Evolutionary conservation across 2,113 vertebrate genomes (phyloP), one percentile per base, ranked within the genome.

Genomic region (Piprites chloris): DNA sequence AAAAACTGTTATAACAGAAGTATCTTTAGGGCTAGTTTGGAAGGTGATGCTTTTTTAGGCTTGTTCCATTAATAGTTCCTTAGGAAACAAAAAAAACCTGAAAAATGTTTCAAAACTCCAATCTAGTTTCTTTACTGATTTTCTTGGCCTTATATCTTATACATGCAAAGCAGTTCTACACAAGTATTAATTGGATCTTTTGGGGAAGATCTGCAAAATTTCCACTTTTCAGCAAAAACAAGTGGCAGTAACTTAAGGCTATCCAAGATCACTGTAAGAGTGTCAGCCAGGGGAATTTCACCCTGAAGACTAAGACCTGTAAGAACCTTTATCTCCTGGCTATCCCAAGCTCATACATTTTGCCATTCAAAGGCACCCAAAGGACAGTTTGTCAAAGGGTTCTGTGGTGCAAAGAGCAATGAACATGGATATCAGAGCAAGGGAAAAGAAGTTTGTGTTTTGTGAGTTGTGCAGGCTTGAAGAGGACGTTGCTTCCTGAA

Each of bases 181-280:
- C 35, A 78, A 6, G 26, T 55, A 14, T 72, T 87, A 93, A 85
- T 87, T 78, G 61, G 75, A 71, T 87, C 93, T 75, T 94, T 86
- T 61, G 82, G 61, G 74, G 52, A n/a, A 67, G 61, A 85, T 42
- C 6, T 78, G 85, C 85, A 82, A 47, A 90, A 82, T 85, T 95
- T 87, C 33, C 23, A 14, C 50, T 71, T 26, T 33, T 83, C 85
- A 81, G 81, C 80, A 93, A 74, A 91, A 56, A 30, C 46, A 62
- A 79, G 22, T 28, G 77, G 37, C 55, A 69, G 0, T 71, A 69
- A 93, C 65, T 94, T 41, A 13, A 85, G 87, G 92, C 81, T 81
- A 10, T 81, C 46, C 42, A 28, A 41, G 46, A 53, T 77, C 76
- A 6, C 41, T 62, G 37, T 11, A 37, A 61, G 56, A 72, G 39